Conservation (phyloP, 2,888 invertebrate genomes). For the Acanthoscelides obtectus region DNA sequence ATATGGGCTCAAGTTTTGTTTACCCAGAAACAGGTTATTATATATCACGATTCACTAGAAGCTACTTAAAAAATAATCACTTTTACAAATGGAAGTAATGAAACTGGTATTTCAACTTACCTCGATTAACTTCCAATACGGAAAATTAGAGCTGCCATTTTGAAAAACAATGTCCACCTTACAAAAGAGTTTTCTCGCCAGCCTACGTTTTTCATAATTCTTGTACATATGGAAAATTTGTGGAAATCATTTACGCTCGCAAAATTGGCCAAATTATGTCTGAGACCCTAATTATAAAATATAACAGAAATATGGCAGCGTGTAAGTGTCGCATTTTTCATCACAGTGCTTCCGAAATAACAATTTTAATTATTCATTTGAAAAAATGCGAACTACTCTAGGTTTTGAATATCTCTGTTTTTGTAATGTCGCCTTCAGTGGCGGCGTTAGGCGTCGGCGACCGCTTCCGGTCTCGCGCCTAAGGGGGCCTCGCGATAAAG, state of each 20-base stretch:
- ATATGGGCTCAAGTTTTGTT: too few relatives aligned
- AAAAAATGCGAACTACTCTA: background rate
- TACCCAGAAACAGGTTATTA: too few relatives aligned
- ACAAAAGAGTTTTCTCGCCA: constrained; percentile 21
- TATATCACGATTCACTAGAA: too few relatives aligned
- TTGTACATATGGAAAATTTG: constrained; percentile 26
- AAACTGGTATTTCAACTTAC: too few relatives aligned
- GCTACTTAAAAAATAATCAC: too few relatives aligned
- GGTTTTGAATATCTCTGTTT: background rate
- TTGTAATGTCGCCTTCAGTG: too few relatives aligned
- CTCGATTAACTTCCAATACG: constrained; percentile 24
- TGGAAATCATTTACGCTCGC: constrained; percentile 13
- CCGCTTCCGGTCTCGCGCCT: too few relatives aligned
- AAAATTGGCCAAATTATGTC: background rate
- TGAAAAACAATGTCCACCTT: constrained; percentile 18
- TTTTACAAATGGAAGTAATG: too few relatives aligned
- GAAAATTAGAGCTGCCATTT: constrained; percentile 12
- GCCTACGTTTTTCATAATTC: constrained; percentile 21
- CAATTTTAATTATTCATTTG: background rate
- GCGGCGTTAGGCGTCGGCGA: too few relatives aligned
- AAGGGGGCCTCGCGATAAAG: too few relatives aligned
- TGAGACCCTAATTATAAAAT: background rate
- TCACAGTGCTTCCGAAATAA: background rate
- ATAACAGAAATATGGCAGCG: background rate
- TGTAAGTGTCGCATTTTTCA: background rate